Base-by-base conservation (phyloP, 2,113 vertebrate species). In the Vombatus ursinus region DNA sequence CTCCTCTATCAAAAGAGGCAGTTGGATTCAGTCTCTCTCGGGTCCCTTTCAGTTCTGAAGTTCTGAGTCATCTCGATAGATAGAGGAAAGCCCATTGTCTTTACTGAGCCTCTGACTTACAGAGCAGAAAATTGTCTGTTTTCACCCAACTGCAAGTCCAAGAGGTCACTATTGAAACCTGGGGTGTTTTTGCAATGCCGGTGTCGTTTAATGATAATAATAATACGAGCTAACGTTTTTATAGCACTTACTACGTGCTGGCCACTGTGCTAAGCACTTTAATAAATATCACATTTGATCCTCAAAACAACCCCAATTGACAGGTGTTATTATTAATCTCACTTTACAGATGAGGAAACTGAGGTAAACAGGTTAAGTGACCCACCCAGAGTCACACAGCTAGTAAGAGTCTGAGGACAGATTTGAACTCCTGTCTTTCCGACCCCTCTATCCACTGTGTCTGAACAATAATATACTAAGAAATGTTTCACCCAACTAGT, bases 301-400 rank as follows among this genome's bases (percentile, higher is more conserved):
- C 28, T 37, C 26, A 5, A 3, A 2, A 26, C 31, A 25, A 24
- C 19, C 19, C 90, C 7, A 2, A 3, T 22, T 23, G 16, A 52
- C 19, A 44, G 0, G 16, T 0, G 0, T 14, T 16, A 3, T 51
- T 47, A 10, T 6, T 84, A 8, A 49, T 48, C 92, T 93, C 0
- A 1, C 25, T 90, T 52, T 52, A 9, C 12, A 31, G 51, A 26
- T 6, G 49, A 50, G 23, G 37, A 53, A 23, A 77, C 52, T 0
- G 37, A 61, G 61, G 12, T 16, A 68, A 84, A 44, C 19, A 14
- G 52, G 2, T 8, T 8, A 1, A 8, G n/a, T 51, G 8, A 49
- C 26, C 8, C n/a, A 23, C 10, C 19, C 8, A 26, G 22, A 28
- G n/a, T 84, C 68, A 84, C 19, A 44, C n/a, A 84, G 5, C 19